Percentiles rank a stretch among this genome's conserved stretches.
These are phyloP conservation scores for Crotalus viridis DNA, from an alignment of 2,113 vertebrate species.

Conservation along the genomic window DNA sequence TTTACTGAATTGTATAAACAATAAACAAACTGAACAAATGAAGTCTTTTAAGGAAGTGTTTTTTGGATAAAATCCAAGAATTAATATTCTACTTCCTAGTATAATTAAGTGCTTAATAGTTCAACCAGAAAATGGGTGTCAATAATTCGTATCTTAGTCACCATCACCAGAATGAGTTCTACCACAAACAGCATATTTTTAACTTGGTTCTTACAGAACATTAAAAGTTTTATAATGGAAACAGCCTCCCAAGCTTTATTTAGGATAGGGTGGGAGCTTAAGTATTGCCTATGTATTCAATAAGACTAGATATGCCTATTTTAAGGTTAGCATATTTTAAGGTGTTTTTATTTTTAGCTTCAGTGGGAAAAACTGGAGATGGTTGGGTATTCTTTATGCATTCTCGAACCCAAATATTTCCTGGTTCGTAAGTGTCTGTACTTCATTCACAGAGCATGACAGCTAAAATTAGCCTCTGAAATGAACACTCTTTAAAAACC, in stretches of 20 bases:
- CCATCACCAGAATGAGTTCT: constrained; percentile 1
- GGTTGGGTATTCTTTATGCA: not conserved
- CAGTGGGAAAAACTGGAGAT: not conserved
- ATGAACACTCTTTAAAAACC: not conserved
- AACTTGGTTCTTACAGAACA: constrained; percentile 16
- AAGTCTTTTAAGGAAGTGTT: not conserved
- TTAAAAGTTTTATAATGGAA: constrained; percentile 3
- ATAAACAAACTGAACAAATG: constrained; percentile 11
- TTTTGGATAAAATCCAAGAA: constrained; percentile 16
- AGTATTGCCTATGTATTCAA: not conserved
- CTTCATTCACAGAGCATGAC: not conserved
- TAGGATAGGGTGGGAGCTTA: not conserved
- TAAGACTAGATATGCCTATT: not conserved
- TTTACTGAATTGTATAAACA: not conserved
- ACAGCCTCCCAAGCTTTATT: constrained; percentile 1
- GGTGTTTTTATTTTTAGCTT: not conserved
- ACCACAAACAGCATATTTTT: constrained; percentile 6
- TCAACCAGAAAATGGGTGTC: constrained; percentile 33
- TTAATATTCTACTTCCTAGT: constrained; percentile 16
- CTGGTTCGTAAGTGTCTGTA: not conserved
- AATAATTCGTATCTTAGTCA: constrained; percentile 27
- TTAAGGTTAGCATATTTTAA: not conserved
- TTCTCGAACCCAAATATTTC: not conserved
- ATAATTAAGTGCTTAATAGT: constrained; percentile 30
- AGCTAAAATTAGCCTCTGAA: not conserved